phyloP scores from a whole-genome alignment of 2,888 invertebrate genomes.

The Panzeria rudis region DNA sequence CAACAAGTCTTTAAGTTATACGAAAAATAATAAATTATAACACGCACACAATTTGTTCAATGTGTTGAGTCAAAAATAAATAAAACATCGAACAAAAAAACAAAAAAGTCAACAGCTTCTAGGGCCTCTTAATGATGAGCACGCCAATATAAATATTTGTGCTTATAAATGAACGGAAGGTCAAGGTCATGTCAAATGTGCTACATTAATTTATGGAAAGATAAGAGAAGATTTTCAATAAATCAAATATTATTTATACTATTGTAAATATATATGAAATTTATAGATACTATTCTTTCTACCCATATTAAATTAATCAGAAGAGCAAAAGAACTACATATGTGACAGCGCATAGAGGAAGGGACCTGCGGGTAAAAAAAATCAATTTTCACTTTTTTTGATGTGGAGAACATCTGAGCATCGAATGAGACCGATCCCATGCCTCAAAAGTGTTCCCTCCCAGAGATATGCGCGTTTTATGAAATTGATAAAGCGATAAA shows the following conservation, averaged over 20 bases:
- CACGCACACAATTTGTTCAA: background rate
- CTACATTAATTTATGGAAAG: background rate
- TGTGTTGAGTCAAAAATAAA: slow-evolving; percentile 1
- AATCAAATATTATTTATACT: background rate
- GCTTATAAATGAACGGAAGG: background rate
- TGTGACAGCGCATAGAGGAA: no score
- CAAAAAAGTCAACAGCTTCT: background rate
- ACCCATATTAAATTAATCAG: no score
- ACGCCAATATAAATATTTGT: background rate
- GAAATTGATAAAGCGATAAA: no score
- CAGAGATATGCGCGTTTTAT: no score
- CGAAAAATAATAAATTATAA: background rate
- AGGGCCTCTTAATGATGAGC: background rate
- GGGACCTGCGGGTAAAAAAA: no score
- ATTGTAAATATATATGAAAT: no score
- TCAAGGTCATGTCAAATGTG: slow-evolving; percentile 6
- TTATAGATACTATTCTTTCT: no score
- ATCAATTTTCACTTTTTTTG: no score
- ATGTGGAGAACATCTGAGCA: no score
- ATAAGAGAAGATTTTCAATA: background rate
- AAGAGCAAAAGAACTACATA: no score
- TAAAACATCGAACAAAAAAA: background rate
- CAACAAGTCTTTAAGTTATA: slow-evolving; percentile 5
- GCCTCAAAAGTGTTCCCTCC: no score
- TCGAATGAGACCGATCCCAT: no score